phyloP scores from a whole-genome alignment of 2,113 vertebrate genomes.

The Cranoglanis bouderius region DNA sequence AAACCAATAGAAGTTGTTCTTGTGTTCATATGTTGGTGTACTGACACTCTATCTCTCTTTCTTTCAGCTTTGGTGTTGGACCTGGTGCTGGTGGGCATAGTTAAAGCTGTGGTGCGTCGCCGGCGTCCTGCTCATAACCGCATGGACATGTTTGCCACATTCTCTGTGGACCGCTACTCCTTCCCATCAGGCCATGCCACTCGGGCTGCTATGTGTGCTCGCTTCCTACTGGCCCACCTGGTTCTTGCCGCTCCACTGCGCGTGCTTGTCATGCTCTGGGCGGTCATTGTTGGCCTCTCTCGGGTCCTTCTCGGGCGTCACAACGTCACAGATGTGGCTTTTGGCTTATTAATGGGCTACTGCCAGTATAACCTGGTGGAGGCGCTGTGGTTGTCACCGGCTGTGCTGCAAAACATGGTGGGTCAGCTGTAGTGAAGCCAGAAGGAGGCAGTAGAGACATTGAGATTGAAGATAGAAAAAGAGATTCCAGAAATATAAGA shows the following conservation, averaged over 20 bases:
- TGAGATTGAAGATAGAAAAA: not conserved
- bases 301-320: conserved; percentile 93
- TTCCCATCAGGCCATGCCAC: conserved; percentile 96
- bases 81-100: conserved; percentile 80
- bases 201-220: conserved; percentile 87
- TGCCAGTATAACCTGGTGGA: conserved; percentile 89
- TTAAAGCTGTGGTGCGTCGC: conserved; percentile 89
- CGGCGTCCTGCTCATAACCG: conserved; percentile 90
- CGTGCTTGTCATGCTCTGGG: conserved; percentile 90
- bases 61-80: conserved; percentile 85
- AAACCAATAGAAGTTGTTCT: not conserved
- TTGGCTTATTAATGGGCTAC: conserved; percentile 92
- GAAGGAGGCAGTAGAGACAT: not conserved
- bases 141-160: conserved; percentile 97
- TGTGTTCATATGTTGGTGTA: not conserved
- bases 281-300: conserved; percentile 83
- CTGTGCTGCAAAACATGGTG: conserved; percentile 78
- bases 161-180: conserved; percentile 95
- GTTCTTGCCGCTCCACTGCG: conserved; percentile 88
- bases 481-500: not conserved
- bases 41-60: not conserved
- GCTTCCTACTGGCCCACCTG: conserved; percentile 91
- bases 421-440: conserved; percentile 64
- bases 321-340: conserved; percentile 92
- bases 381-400: conserved; percentile 88